phyloP scores from a whole-genome alignment of 2,888 invertebrate species.

The Colletes collaris region DNA sequence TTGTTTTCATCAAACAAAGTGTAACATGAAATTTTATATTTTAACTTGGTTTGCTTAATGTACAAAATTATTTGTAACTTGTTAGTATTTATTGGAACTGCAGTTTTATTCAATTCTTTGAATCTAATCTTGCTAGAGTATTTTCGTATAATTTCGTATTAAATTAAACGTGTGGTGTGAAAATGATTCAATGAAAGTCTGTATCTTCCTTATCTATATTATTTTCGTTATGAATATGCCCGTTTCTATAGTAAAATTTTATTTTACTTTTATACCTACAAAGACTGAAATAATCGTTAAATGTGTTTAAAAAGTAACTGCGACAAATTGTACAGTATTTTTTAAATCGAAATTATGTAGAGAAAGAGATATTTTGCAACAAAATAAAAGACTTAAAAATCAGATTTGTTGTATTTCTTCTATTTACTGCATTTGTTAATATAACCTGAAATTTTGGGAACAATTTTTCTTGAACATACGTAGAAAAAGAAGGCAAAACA shows the following conservation, averaged over 20 bases:
- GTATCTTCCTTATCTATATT: slow-evolving; percentile 3
- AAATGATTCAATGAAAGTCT: not conserved
- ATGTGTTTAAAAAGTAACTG: too few species aligned
- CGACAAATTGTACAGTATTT: too few species aligned
- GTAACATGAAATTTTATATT: not conserved
- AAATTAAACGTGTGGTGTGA: not conserved
- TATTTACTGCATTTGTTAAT: slow-evolving; percentile 18
- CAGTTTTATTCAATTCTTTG: too few species aligned
- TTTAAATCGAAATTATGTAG: too few species aligned
- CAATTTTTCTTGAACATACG: slow-evolving; percentile 12
- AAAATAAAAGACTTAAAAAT: slow-evolving; percentile 28
- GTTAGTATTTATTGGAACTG: too few species aligned
- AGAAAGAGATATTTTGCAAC: not conserved
- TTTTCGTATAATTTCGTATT: slow-evolving; percentile 24
- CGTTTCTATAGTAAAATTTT: not conserved
- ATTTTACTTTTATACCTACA: not conserved
- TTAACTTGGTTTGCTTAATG: not conserved
- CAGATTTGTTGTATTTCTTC: slow-evolving; percentile 18
- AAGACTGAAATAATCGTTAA: not conserved
- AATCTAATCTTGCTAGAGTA: not conserved
- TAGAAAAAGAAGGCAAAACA: slow-evolving; percentile 21
- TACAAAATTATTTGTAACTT: not conserved
- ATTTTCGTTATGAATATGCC: not conserved
- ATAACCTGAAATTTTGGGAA: slow-evolving; percentile 12
- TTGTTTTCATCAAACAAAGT: not conserved